Evolutionary conservation across 2,113 vertebrate genomes (phyloP), one percentile per base, ranked within the genome.

Genomic region (Tursiops truncatus): DNA sequence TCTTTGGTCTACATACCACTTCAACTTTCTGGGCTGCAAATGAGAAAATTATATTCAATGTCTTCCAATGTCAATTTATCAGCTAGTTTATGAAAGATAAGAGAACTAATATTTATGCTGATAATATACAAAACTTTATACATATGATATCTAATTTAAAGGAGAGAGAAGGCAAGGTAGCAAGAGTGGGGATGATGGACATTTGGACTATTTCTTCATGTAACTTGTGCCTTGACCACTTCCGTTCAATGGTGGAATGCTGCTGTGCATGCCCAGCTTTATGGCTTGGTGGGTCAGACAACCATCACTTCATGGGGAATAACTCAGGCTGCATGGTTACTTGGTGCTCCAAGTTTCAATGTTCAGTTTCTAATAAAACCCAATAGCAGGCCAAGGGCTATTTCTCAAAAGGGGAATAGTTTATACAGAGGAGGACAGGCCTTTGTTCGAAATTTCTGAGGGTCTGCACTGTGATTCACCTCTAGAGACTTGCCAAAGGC

Each of bases 81-180:
- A 81, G 65, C 38, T 73, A 74, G 70, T 41, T 62, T 63, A 65
- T 38, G 36, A 93, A 82, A 87, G 28, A 63, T 33, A 81, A 80
- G 7, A n/a, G 3, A 91, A 73, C 7, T 33, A 38, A 23, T 44
- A n/a, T 74, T 65, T 80, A 73, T 79, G 36, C 17, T 38, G 56
- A 71, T 87, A 31, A 77, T 28, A 65, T n/a, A 62, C 5, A 50
- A 77, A 76, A 2, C 7, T 2, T 38, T 47, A 20, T 41, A 41
- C 44, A 77, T 18, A 53, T 41, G 50, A 17, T 77, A 47, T 62
- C 17, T 70, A 85, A 76, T 47, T 82, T 79, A 93, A 84, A 56
- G 36, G 56, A n/a, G 26, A 89, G 0, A 81, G 8, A 73, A 77
- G 33, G 6, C 5, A 76, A 18, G 23, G 0, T 18, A 38, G 8